Evolutionary conservation across 2,888 invertebrate genomes (phyloP).

Genomic region (Polydrusus pterygomalis): DNA sequence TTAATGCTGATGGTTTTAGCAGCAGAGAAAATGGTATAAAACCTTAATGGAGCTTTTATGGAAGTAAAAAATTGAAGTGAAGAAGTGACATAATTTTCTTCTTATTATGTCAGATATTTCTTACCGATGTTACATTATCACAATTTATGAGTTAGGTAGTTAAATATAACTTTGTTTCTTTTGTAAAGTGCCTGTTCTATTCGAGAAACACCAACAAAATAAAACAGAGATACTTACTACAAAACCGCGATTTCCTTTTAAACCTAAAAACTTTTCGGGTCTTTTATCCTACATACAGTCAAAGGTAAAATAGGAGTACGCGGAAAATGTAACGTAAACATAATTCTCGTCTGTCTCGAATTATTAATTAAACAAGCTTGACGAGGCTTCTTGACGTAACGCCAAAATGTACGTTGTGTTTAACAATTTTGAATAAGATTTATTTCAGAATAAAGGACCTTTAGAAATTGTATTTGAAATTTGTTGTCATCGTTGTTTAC

Average conservation of each 20-base stretch:
- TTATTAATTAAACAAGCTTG: slow-evolving; percentile 16
- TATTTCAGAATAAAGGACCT: not conserved
- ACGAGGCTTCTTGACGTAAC: slow-evolving; percentile 10
- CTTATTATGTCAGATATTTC: no score
- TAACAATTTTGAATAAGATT: slow-evolving; percentile 15
- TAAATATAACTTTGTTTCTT: not conserved
- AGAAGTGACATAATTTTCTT: no score
- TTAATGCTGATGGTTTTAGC: no score
- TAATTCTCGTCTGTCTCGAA: slow-evolving; percentile 14
- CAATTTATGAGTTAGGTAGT: no score
- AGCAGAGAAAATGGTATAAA: no score
- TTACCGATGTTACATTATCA: no score
- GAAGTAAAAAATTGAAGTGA: no score
- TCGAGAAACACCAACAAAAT: not conserved
- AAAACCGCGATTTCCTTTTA: not conserved
- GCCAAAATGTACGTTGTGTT: slow-evolving; percentile 13
- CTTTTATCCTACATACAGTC: not conserved
- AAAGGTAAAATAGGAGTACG: slow-evolving; percentile 6
- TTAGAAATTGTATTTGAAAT: not conserved
- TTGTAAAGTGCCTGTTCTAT: not conserved
- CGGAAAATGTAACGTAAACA: not conserved
- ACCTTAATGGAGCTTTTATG: no score
- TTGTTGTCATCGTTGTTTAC: not conserved
- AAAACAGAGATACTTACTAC: not conserved
- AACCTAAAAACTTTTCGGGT: slow-evolving; percentile 1